Conservation (phyloP, 2,797 vertebrate species). For the Macropodus opercularis region DNA sequence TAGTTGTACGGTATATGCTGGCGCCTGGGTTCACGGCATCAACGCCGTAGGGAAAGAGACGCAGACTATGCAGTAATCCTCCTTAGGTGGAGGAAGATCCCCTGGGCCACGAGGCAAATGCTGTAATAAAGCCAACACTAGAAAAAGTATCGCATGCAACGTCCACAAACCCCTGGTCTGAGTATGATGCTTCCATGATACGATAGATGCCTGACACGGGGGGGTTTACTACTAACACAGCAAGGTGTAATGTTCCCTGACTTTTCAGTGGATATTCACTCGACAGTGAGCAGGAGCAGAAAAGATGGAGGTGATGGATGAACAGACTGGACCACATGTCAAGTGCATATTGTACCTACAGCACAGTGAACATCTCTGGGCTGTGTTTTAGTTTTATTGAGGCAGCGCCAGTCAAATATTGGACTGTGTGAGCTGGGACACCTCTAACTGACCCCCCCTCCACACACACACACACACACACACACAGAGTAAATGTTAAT, state of each 20-base stretch:
- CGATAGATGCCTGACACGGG: too few species aligned
- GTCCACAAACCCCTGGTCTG: too few species aligned
- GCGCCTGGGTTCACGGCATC: background rate
- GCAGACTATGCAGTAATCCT: background rate
- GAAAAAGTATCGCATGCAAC: too few species aligned
- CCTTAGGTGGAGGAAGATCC: background rate
- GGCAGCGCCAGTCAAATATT: slow-evolving; percentile 30
- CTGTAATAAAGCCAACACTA: background rate
- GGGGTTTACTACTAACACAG: background rate
- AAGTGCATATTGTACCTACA: background rate
- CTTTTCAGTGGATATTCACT: too few species aligned
- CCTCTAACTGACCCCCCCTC: slow-evolving; percentile 32
- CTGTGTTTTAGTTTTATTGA: slow-evolving; percentile 3
- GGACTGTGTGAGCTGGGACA: slow-evolving; percentile 18
- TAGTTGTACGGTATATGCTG: slow-evolving; percentile 1
- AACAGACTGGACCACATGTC: background rate
- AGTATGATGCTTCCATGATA: too few species aligned
- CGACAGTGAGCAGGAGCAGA: too few species aligned
- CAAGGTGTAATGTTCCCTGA: too few species aligned
- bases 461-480: too few species aligned
- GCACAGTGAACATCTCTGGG: slow-evolving; percentile 4
- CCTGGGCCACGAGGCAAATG: slow-evolving; percentile 10
- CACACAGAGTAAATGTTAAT: slow-evolving; percentile 48
- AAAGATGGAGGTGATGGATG: background rate
- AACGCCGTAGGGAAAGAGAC: slow-evolving; percentile 4